phyloP scores from a whole-genome alignment of 1,140 invertebrate species.

The Drosophila novamexicana region DNA sequence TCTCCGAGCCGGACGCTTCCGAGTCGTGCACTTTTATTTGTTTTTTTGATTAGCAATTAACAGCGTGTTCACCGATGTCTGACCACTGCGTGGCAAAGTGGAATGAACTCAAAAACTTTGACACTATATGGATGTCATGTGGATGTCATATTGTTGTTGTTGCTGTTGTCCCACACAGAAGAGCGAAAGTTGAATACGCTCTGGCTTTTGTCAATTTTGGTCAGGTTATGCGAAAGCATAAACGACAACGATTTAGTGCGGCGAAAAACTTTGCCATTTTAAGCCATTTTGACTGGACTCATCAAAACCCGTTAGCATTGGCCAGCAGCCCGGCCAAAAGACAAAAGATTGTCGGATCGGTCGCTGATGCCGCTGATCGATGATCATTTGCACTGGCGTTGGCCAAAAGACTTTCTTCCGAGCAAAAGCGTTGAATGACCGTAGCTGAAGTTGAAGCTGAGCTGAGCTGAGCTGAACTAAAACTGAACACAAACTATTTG shows the following conservation, averaged over 20 bases:
- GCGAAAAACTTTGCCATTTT: conserved; percentile 40
- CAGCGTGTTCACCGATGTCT: not conserved
- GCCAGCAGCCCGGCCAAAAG: conserved; percentile 11
- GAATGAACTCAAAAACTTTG: conserved; percentile 36
- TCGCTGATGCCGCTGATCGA: conserved; percentile 28
- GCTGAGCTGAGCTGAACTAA: conserved; percentile 9
- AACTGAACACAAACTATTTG: conserved; percentile 31
- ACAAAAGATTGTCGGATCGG: conserved; percentile 22
- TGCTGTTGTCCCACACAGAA: conserved; percentile 11
- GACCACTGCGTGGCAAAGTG: conserved; percentile 10
- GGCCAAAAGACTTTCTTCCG: conserved; percentile 40
- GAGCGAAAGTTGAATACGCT: conserved; percentile 47
- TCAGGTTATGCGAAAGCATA: conserved; percentile 41
- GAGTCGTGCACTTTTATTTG: not conserved
- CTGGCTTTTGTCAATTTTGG: conserved; percentile 41
- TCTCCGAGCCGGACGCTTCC: not conserved
- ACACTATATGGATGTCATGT: not conserved
- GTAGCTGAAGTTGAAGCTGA: not conserved
- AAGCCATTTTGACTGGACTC: conserved; percentile 3
- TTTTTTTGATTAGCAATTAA: conserved; percentile 9
- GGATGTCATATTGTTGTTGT: not conserved
- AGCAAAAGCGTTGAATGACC: conserved; percentile 30
- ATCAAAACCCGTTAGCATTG: conserved; percentile 37
- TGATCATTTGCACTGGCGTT: conserved; percentile 13
- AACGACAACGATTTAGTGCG: conserved; percentile 29